A percentile compares a stretch with the other conserved stretches of the same genome.
These are phyloP conservation scores for Drosophila algonquin DNA, from an alignment of 2,888 invertebrate genomes.

Conservation along the genomic window DNA sequence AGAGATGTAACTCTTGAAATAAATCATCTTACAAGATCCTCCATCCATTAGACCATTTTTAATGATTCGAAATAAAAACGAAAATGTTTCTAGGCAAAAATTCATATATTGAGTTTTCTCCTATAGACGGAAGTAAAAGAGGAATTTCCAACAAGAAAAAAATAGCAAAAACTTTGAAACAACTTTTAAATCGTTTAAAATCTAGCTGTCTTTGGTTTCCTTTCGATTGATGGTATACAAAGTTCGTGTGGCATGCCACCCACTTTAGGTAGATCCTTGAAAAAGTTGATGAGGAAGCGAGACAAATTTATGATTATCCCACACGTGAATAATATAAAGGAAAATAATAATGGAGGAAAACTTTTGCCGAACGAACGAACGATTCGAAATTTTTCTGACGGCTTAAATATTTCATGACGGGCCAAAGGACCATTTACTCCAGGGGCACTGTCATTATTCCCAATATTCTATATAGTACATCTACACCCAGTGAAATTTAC, in stretches of 20 bases:
- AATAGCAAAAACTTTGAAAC: neutral
- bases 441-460: conserved; percentile 38
- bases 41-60: neutral
- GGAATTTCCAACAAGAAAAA: neutral
- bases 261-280: conserved; percentile 19
- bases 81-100: neutral
- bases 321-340: conserved; percentile 12
- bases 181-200: neutral
- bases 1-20: too few species aligned
- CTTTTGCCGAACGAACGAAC: conserved; percentile 41
- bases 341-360: conserved; percentile 1
- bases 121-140: neutral
- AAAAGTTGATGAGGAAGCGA: conserved; percentile 3
- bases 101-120: neutral
- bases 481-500: neutral
- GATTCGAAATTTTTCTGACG: conserved; percentile 39
- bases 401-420: conserved; percentile 39
- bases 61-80: neutral
- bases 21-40: too few species aligned
- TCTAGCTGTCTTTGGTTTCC: neutral
- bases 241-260: neutral
- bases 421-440: conserved; percentile 18
- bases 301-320: conserved; percentile 42
- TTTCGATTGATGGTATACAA: neutral
- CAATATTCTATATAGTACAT: conserved; percentile 27